Conservation (phyloP, 2,888 invertebrate genomes). For the Noctua janthina region DNA sequence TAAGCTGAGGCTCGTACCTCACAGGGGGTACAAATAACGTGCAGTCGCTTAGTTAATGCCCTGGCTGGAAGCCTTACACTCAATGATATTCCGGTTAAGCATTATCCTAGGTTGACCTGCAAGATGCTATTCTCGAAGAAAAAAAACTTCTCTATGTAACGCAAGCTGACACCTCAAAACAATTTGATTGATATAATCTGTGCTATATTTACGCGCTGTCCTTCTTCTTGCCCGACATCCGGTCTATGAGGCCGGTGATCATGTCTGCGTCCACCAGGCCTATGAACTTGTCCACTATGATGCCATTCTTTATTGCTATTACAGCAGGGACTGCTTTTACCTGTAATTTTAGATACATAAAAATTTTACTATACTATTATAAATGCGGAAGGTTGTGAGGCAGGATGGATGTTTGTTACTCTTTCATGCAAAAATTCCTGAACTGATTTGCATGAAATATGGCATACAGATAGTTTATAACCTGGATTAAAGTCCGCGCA, state of each 20-base stretch:
- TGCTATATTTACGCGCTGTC: constrained; percentile 66
- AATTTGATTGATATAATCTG: constrained; percentile 33
- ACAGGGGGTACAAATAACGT: neutral
- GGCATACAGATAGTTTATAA: neutral
- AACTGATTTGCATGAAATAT: neutral
- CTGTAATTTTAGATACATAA: constrained; percentile 70
- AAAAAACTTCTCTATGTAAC: neutral
- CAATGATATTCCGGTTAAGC: neutral
- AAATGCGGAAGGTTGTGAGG: neutral
- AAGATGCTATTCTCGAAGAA: neutral
- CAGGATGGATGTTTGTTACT: neutral
- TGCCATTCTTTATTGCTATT: constrained; percentile 95
- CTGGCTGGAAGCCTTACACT: neutral
- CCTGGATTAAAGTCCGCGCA: neutral
- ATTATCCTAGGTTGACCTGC: neutral
- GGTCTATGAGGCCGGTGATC: constrained; percentile 94
- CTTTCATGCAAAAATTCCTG: neutral
- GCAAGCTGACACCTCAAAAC: constrained; percentile 57
- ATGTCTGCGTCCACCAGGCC: constrained; percentile 95
- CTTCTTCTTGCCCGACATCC: constrained; percentile 87
- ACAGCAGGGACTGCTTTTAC: constrained; percentile 96
- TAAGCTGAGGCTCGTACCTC: neutral
- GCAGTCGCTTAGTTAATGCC: neutral
- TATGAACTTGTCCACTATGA: constrained; percentile 96
- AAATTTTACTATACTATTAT: neutral